A percentile compares a stretch with the other conserved stretches of the same genome.
phyloP scores from a whole-genome alignment of 2,113 vertebrate species.

The Chlamydotis undulata region DNA sequence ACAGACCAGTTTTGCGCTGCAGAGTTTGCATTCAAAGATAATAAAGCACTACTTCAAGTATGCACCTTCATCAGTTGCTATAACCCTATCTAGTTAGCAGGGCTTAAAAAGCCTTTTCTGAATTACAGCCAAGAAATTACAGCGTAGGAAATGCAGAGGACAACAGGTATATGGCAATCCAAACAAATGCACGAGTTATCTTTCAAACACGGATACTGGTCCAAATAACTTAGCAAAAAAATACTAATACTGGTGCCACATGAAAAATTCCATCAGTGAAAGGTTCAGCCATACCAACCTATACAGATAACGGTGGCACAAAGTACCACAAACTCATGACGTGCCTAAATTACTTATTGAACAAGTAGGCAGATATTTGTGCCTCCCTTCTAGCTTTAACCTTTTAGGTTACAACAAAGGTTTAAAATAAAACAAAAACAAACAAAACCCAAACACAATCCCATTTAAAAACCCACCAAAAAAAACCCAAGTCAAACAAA shows the following conservation, averaged over 20 bases:
- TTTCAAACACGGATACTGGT: not conserved
- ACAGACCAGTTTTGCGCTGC: not conserved
- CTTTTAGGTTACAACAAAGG: not conserved
- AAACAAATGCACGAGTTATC: not conserved
- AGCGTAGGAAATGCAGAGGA: not conserved
- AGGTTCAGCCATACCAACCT: not conserved
- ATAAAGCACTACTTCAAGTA: not conserved
- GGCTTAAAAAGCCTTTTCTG: not conserved
- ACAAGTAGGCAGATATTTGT: not conserved
- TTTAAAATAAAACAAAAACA: not conserved
- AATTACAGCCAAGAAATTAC: not conserved
- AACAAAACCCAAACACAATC: not conserved
- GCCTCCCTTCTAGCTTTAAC: not conserved
- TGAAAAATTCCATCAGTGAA: not conserved
- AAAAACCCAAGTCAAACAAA: not conserved
- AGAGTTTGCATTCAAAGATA: not conserved
- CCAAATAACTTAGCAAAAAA: not conserved
- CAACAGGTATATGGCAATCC: not conserved
- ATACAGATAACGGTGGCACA: not conserved
- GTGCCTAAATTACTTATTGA: not conserved
- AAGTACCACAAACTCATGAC: not conserved
- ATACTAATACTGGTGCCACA: not conserved
- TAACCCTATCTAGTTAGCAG: not conserved
- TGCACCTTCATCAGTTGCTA: not conserved
- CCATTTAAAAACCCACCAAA: not conserved